phyloP scores from a whole-genome alignment of 2,113 vertebrate genomes.

The Opisthocomus hoazin region DNA sequence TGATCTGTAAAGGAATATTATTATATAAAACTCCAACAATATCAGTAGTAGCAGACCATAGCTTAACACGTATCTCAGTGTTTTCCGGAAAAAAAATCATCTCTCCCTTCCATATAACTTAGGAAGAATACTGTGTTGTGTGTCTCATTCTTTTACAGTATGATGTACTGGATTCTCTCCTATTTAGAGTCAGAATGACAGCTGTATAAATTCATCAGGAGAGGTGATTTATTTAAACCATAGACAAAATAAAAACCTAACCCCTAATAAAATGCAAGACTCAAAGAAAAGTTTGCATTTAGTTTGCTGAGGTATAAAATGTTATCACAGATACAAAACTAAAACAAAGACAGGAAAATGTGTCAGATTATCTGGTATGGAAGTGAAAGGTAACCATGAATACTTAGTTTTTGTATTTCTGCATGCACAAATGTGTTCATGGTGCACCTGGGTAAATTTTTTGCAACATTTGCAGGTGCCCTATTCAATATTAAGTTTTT shows the following conservation, averaged over 20 bases:
- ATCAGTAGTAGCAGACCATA: background rate
- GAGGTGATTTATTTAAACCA: background rate
- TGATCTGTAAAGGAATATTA: background rate
- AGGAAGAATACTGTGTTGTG: background rate
- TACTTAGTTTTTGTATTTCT: background rate
- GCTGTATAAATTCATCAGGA: background rate
- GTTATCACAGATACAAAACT: background rate
- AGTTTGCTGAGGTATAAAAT: background rate
- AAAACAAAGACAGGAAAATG: background rate
- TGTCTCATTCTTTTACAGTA: background rate
- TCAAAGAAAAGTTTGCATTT: background rate
- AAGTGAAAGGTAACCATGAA: background rate
- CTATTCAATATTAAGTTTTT: background rate
- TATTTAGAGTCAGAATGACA: background rate
- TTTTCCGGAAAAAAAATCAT: background rate
- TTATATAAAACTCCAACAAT: background rate
- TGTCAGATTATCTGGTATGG: background rate
- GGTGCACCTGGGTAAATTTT: background rate
- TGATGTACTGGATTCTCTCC: background rate
- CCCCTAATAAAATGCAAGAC: background rate
- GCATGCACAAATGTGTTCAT: background rate
- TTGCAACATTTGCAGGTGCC: background rate
- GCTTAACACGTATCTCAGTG: background rate
- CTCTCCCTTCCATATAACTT: background rate
- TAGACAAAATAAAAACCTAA: background rate